Percentiles rank a stretch among this genome's conserved stretches.
phyloP scores from a whole-genome alignment of 2,888 invertebrate species.

The Carterocephalus palaemon region DNA sequence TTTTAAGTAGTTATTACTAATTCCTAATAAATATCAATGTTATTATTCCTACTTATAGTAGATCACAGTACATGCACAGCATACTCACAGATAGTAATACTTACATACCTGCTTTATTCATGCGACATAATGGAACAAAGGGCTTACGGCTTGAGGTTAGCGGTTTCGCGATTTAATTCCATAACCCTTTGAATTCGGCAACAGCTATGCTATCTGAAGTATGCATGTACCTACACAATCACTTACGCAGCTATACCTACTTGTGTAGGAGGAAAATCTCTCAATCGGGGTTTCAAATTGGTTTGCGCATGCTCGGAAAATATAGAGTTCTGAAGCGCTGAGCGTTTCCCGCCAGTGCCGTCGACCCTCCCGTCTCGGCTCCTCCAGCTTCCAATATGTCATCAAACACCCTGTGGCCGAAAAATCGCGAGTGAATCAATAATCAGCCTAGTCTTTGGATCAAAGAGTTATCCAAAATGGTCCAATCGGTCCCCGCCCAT shows the following conservation, averaged over 20 bases:
- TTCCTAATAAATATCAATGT: too few relatives aligned
- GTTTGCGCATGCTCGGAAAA: conserved; percentile 55
- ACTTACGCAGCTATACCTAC: too few relatives aligned
- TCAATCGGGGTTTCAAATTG: neutral
- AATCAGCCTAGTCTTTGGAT: conserved; percentile 11
- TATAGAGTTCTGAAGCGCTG: conserved; percentile 39
- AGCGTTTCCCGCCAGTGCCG: conserved; percentile 58
- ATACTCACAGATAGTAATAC: too few relatives aligned
- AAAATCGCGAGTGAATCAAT: conserved; percentile 31
- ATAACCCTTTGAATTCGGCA: conserved; percentile 8
- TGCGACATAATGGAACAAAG: too few relatives aligned
- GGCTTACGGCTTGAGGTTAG: neutral
- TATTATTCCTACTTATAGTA: too few relatives aligned
- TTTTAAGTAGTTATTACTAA: too few relatives aligned
- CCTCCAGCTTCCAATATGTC: conserved; percentile 16
- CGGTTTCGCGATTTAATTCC: neutral
- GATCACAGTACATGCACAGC: too few relatives aligned
- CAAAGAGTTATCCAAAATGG: conserved; percentile 13
- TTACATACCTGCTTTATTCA: too few relatives aligned
- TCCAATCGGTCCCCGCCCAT: conserved; percentile 20
- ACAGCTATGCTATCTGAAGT: too few relatives aligned
- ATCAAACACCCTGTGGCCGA: conserved; percentile 31
- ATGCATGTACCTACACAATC: too few relatives aligned
- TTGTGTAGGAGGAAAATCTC: neutral
- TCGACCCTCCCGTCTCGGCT: conserved; percentile 39